Percentiles rank a stretch among this genome's conserved stretches.
phyloP scores from a whole-genome alignment of 2,888 invertebrate genomes.

The Ptychoptera albimana region DNA sequence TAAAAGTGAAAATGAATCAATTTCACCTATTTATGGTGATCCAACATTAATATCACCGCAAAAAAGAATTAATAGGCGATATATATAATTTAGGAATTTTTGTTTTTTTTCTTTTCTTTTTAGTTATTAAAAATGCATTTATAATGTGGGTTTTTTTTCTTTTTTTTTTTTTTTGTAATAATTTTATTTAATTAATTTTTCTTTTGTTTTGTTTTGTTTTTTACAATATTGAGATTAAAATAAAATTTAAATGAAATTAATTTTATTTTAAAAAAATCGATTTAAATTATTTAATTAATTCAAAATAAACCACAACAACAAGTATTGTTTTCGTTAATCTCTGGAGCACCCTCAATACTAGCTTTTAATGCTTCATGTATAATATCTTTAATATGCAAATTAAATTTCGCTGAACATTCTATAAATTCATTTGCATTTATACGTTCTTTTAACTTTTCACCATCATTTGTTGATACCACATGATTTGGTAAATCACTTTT shows the following conservation, averaged over 20 bases:
- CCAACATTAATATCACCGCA: slow-evolving; percentile 20
- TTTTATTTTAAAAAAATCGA: no score
- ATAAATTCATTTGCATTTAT: slow-evolving; percentile 6
- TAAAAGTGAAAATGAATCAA: slow-evolving; percentile 2
- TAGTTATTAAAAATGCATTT: no score
- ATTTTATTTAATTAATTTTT: no score
- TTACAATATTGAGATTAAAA: no score
- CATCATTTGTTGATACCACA: slow-evolving; percentile 4
- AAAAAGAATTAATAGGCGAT: slow-evolving; percentile 20
- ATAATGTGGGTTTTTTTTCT: no score
- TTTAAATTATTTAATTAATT: no score
- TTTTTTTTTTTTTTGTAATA: slow-evolving; percentile 1
- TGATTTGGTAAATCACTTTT: slow-evolving; percentile 5
- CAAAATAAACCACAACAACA: no score
- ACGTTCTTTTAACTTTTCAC: not conserved
- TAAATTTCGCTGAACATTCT: slow-evolving; percentile 7
- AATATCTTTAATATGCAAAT: slow-evolving; percentile 2
- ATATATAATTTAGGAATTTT: slow-evolving; percentile 17
- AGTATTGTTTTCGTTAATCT: no score
- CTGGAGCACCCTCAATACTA: no score
- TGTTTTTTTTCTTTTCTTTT: no score
- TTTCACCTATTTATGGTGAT: slow-evolving; percentile 23
- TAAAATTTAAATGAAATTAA: no score
- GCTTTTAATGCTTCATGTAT: slow-evolving; percentile 6
- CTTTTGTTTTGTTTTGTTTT: no score